A percentile compares a stretch with the other conserved stretches of the same genome.
Evolutionary conservation across 2,113 vertebrate genomes (phyloP).

Genomic region (Struthidea cinerea): DNA sequence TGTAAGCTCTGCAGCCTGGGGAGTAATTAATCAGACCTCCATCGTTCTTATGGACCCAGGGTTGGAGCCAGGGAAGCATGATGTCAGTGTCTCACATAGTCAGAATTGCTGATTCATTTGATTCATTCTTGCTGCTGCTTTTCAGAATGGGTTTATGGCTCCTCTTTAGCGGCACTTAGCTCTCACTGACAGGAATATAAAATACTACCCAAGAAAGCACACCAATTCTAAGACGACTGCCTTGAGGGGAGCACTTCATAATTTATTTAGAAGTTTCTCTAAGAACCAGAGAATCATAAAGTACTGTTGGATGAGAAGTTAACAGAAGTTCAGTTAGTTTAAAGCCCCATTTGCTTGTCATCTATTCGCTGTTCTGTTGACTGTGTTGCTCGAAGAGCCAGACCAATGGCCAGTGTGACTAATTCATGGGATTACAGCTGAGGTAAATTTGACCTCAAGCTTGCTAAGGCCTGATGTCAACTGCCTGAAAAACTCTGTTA

Average conservation of each 20-base stretch:
- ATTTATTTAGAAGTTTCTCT: background rate
- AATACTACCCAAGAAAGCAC: background rate
- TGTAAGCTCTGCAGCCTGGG: background rate
- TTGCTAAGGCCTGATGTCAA: background rate
- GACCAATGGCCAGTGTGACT: background rate
- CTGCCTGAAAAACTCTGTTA: background rate
- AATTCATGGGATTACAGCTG: background rate
- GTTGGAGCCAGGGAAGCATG: background rate
- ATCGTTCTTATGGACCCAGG: background rate
- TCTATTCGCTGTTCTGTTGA: background rate
- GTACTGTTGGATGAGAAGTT: background rate
- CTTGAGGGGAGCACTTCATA: background rate
- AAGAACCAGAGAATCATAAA: background rate
- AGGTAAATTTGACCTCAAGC: background rate
- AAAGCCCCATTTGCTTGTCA: background rate
- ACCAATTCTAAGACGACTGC: background rate
- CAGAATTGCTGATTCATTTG: constrained; percentile 10
- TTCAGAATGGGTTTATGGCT: background rate
- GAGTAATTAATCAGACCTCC: constrained; percentile 15
- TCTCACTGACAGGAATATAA: background rate
- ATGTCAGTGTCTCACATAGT: background rate
- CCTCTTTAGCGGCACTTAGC: background rate
- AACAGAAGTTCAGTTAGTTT: background rate
- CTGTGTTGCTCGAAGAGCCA: accelerated
- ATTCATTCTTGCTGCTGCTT: background rate